phyloP scores from a whole-genome alignment of 2,113 vertebrate genomes.

The Nyctereutes procyonoides region DNA sequence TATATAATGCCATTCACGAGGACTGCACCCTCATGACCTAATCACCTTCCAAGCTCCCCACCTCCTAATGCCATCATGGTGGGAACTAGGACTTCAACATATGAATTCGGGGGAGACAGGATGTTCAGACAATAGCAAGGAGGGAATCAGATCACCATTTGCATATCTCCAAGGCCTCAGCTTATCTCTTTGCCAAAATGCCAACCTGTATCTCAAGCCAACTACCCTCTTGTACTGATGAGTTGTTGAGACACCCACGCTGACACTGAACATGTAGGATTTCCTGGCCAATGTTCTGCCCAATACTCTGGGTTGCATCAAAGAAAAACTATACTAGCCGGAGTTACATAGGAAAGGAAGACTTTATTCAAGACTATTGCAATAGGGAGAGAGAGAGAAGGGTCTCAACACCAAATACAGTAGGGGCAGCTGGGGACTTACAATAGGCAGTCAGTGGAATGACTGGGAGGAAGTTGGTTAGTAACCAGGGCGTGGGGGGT shows the following conservation, averaged over 20 bases:
- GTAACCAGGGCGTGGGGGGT: fast-evolving
- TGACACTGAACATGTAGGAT: not conserved
- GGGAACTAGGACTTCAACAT: not conserved
- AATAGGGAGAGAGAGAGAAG: not conserved
- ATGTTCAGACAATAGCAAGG: not conserved
- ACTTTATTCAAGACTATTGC: not conserved
- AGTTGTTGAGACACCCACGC: not conserved
- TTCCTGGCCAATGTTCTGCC: not conserved
- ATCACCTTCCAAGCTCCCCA: not conserved
- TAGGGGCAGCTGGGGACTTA: not conserved
- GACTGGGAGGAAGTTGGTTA: not conserved
- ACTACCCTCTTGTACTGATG: too few relatives aligned
- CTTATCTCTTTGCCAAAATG: not conserved
- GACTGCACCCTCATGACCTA: not conserved
- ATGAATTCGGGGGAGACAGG: not conserved
- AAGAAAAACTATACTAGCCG: not conserved
- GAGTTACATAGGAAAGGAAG: not conserved
- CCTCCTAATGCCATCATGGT: not conserved
- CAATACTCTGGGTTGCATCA: not conserved
- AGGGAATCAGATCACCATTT: not conserved
- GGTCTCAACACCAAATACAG: not conserved
- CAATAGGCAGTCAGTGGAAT: too few relatives aligned
- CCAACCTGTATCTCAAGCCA: not conserved
- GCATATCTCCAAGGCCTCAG: not conserved
- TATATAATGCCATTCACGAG: not conserved